These are phyloP conservation scores for Nemoura dubitans DNA, from an alignment of 2,888 invertebrate species.

Conservation along the genomic window DNA sequence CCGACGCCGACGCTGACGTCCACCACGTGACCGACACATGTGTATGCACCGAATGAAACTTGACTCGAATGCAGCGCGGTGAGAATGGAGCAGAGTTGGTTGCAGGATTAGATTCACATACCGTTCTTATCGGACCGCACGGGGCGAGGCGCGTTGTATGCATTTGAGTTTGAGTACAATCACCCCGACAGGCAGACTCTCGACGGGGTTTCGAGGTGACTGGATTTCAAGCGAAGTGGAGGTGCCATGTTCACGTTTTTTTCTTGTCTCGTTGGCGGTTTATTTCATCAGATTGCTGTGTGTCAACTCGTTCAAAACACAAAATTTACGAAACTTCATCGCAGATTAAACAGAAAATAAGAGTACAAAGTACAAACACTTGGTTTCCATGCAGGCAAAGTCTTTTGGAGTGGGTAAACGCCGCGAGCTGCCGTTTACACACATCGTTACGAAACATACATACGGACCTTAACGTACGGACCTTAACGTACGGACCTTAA, in stretches of 20 bases:
- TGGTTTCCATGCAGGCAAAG: neutral
- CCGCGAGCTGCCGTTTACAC: neutral
- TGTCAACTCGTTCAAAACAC: neutral
- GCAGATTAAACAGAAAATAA: neutral
- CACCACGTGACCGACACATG: neutral
- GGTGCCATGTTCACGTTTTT: neutral
- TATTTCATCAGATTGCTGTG: no score
- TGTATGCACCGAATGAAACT: neutral
- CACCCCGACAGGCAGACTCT: no score
- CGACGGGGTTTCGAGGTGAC: no score
- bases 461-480: no score
- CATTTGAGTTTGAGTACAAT: no score
- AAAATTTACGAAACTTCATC: neutral
- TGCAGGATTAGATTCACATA: neutral
- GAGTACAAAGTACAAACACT: neutral
- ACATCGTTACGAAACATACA: no score
- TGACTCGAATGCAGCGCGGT: neutral
- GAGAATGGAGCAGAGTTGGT: neutral
- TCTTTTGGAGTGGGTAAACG: neutral
- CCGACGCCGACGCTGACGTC: no score
- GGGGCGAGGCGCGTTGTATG: neutral
- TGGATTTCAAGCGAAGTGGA: neutral
- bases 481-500: no score
- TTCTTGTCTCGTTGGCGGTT: neutral
- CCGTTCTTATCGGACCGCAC: no score